Evolutionary conservation across 1,140 invertebrate species (phyloP).

Genomic region (Drosophila carrolli): DNA sequence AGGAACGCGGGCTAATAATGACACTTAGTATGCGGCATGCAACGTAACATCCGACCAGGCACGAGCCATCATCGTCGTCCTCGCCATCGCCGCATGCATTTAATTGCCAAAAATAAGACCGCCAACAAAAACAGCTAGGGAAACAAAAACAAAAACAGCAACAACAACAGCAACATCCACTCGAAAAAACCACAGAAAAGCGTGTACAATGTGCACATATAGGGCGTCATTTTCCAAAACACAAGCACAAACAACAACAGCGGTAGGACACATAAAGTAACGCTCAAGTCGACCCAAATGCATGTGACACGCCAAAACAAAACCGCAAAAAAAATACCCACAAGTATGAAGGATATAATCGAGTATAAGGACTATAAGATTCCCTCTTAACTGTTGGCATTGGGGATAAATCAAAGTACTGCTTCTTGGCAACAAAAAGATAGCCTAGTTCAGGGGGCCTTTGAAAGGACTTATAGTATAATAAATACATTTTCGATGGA

Average conservation of each 20-base stretch:
- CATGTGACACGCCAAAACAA: slow-evolving; percentile 77
- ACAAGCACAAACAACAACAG: slow-evolving; percentile 49
- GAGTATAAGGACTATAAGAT: not conserved
- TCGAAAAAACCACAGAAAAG: slow-evolving; percentile 65
- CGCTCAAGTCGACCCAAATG: slow-evolving; percentile 73
- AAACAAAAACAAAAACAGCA: slow-evolving; percentile 19
- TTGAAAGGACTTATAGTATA: too few relatives aligned
- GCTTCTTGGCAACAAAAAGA: not conserved
- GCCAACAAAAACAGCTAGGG: slow-evolving; percentile 28
- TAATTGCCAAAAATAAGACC: slow-evolving; percentile 84
- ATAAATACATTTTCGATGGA: too few relatives aligned
- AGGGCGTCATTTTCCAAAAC: slow-evolving; percentile 66
- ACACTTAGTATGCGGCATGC: slow-evolving; percentile 83
- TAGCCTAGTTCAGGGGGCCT: not conserved
- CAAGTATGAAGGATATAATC: not conserved
- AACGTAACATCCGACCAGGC: slow-evolving; percentile 77
- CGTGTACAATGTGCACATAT: slow-evolving; percentile 74
- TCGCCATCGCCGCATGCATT: slow-evolving; percentile 82
- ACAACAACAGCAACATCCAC: slow-evolving; percentile 19
- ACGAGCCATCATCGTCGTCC: slow-evolving; percentile 70
- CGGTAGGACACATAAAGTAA: slow-evolving; percentile 64
- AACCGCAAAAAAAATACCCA: slow-evolving; percentile 41
- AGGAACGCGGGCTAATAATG: slow-evolving; percentile 69
- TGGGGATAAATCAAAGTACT: too few relatives aligned
- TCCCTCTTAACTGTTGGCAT: not conserved